A percentile compares a stretch with the other conserved stretches of the same genome.
These are phyloP conservation scores for Hypercompe scribonia DNA, from an alignment of 2,888 invertebrate genomes.

Conservation along the genomic window DNA sequence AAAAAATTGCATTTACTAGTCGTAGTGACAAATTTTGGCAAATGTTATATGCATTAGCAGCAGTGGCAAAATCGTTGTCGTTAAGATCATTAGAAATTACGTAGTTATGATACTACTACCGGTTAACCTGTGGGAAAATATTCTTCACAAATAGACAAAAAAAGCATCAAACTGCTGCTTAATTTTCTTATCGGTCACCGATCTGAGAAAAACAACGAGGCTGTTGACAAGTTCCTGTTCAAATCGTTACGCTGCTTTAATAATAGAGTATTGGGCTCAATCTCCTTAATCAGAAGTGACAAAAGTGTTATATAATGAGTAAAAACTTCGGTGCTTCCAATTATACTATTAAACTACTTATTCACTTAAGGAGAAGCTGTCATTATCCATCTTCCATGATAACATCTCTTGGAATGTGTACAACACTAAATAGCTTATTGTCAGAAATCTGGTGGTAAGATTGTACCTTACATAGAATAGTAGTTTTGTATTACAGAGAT, in stretches of 20 bases:
- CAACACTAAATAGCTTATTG: not conserved
- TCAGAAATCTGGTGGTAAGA: no score
- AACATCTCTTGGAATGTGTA: conserved; percentile 20
- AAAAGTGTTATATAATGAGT: not conserved
- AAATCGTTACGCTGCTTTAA: not conserved
- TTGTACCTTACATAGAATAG: no score
- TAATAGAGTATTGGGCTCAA: not conserved
- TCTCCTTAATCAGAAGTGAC: conserved; percentile 3
- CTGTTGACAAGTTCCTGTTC: not conserved
- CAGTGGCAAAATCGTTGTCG: no score
- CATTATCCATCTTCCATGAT: conserved; percentile 25
- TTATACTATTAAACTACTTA: conserved; percentile 13
- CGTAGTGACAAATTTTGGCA: no score
- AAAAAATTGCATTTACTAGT: no score
- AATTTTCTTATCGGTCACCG: not conserved
- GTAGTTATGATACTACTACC: not conserved
- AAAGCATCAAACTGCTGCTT: not conserved
- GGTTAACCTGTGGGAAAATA: not conserved
- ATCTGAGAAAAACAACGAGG: not conserved
- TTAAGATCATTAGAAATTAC: not conserved
- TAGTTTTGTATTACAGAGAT: no score
- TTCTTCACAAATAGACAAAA: not conserved
- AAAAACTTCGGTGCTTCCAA: not conserved
- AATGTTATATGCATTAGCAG: no score
- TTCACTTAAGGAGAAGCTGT: conserved; percentile 13